Evolutionary conservation across 2,113 vertebrate species (phyloP), one percentile per base, ranked within the genome.

Genomic region (Lanius ludovicianus): DNA sequence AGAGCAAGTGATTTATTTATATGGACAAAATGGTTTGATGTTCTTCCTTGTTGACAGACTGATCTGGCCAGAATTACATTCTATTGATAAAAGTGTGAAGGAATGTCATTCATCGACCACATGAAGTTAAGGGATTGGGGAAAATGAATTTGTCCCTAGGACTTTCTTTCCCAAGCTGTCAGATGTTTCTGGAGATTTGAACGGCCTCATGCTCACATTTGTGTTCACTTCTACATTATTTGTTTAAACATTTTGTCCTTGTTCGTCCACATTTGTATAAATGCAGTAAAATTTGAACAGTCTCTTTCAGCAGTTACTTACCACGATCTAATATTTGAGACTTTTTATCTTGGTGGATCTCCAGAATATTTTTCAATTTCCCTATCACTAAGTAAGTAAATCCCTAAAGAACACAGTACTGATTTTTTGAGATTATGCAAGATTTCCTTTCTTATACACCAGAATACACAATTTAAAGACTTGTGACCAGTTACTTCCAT

Each of bases 11-110:
- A 97, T 97, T 97, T 97, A 97, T 98, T 96, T 95, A 80, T 96
- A 93, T 80, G 74, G 94, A 96, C 96, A 97, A 97, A 98, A 97
- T 96, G 59, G 95, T 97, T 97, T 97, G 94, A 93, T 95, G 94
- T 62, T 95, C 24, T 92, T 97, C 81, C 86, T 92, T 95, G 89
- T 71, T 97, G 97, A 97, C 96, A 98, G 96, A 96, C 92, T 97
- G 97, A 95, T 97, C 94, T 95, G 85, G 64, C 86, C 87, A 90
- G 89, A 97, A 97, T 94, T 96, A 92, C 94, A 92, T 96, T 96
- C 88, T 96, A 96, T 97, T 97, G 98, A 97, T 98, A 98, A 98
- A 98, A 97, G 90, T 87, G 63, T 96, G 95, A 97, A 96, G 97
- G 95, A 98, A 97, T 96, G 96, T 60, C 97, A 93, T 96, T 97